phyloP scores from a whole-genome alignment of 2,797 vertebrate genomes.

The Poeciliopsis gracilis region DNA sequence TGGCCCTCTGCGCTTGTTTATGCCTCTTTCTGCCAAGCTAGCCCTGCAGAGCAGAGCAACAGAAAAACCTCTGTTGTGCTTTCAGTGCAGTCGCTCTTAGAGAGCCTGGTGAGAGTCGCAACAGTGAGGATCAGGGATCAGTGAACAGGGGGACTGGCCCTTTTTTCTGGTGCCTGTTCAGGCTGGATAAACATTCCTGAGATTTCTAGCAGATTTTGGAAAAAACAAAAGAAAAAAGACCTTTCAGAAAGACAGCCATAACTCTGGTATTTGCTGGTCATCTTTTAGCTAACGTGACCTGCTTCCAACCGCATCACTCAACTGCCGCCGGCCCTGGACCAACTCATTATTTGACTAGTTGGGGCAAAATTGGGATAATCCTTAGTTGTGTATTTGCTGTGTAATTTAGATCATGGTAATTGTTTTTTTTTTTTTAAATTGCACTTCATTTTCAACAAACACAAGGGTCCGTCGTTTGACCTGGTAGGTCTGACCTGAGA shows the following conservation, averaged over 20 bases:
- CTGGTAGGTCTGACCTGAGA: neutral
- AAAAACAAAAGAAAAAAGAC: constrained; percentile 10
- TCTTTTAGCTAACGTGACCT: too few species aligned
- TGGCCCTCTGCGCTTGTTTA: constrained; percentile 50
- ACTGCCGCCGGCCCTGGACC: too few species aligned
- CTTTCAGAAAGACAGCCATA: constrained; percentile 22
- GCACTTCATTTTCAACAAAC: constrained; percentile 8
- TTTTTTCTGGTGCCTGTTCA: constrained; percentile 51
- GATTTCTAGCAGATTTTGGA: constrained; percentile 49
- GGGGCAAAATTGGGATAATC: constrained; percentile 22
- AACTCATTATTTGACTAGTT: constrained; percentile 43
- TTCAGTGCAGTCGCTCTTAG: constrained; percentile 27
- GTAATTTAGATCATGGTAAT: constrained; percentile 39
- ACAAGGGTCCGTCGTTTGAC: neutral
- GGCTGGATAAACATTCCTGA: constrained; percentile 60
- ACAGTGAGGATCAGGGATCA: constrained; percentile 49
- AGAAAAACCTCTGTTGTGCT: constrained; percentile 53
- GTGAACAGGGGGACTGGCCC: constrained; percentile 50
- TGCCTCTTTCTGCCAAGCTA: constrained; percentile 26
- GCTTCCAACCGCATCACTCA: too few species aligned
- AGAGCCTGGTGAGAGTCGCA: constrained; percentile 46
- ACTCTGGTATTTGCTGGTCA: neutral
- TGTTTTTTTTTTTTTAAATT: constrained; percentile 28
- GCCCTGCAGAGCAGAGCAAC: constrained; percentile 9
- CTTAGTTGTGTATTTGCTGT: constrained; percentile 21